Evolutionary conservation across 2,797 vertebrate genomes (phyloP).

Genomic region (Pseudochaenichthys georgianus): DNA sequence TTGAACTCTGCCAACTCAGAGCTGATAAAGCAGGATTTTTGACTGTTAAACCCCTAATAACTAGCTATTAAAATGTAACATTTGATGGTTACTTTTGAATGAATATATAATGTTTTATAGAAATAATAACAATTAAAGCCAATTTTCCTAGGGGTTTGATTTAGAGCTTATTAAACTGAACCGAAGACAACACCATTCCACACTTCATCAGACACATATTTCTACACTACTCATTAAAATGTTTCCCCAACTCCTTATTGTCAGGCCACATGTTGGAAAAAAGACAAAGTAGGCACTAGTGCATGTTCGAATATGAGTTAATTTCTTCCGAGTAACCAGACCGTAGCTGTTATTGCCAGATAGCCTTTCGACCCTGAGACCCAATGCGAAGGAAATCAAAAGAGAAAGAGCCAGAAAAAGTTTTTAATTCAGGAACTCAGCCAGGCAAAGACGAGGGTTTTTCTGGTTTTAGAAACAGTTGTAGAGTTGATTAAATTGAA

Average conservation of each 20-base stretch:
- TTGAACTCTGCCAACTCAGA: neutral
- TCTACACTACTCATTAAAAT: constrained; percentile 23
- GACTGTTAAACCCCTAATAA: neutral
- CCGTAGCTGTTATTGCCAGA: constrained; percentile 31
- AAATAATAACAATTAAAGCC: neutral
- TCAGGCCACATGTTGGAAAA: neutral
- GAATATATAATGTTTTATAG: constrained; percentile 3
- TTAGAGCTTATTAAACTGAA: neutral
- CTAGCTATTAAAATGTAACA: constrained; percentile 1
- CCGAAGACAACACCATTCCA: neutral
- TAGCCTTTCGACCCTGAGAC: constrained; percentile 53
- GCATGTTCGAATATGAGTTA: constrained; percentile 29
- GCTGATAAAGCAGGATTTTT: neutral
- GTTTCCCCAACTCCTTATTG: neutral
- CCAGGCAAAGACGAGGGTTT: neutral
- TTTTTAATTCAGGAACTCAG: constrained; percentile 7
- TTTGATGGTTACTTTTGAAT: neutral
- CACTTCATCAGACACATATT: constrained; percentile 8
- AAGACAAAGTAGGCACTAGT: constrained; percentile 10
- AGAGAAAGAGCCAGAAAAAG: constrained; percentile 24
- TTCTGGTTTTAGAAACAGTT: constrained; percentile 6
- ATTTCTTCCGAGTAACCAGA: constrained; percentile 47
- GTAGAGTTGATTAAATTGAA: constrained; percentile 7
- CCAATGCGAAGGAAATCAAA: constrained; percentile 8
- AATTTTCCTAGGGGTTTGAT: neutral